These are phyloP conservation scores for Drosophila kuntzei DNA, from an alignment of 2,888 invertebrate genomes.

Conservation along the genomic window DNA sequence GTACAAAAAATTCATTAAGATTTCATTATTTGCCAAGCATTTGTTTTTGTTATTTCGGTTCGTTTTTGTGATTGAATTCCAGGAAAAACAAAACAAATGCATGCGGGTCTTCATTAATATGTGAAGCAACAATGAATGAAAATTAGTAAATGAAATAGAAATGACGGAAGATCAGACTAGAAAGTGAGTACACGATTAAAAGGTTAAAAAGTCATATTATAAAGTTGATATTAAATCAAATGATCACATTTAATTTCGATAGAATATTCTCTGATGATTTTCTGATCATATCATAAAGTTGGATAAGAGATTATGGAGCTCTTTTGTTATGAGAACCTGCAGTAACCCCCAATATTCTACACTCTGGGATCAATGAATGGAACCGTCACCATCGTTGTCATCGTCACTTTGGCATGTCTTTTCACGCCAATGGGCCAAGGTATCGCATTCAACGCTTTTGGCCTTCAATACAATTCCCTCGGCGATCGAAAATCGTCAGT, in stretches of 20 bases:
- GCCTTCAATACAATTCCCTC: constrained; percentile 62
- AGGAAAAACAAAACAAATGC: constrained; percentile 43
- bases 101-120: constrained; percentile 31
- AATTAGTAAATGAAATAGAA: neutral
- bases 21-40: constrained; percentile 66
- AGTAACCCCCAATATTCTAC: neutral
- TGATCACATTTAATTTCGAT: neutral
- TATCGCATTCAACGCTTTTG: constrained; percentile 83
- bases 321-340: too few species aligned
- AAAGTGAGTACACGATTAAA: neutral
- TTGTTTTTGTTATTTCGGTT: constrained; percentile 21
- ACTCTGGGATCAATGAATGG: constrained; percentile 42
- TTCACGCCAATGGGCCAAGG: constrained; percentile 76
- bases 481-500: constrained; percentile 53
- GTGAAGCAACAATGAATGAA: constrained; percentile 23
- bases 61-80: constrained; percentile 45
- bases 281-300: neutral
- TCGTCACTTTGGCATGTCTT: constrained; percentile 74
- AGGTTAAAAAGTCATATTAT: neutral
- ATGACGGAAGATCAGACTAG: neutral
- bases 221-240: neutral
- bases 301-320: neutral
- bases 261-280: neutral
- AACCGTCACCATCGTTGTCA: constrained; percentile 22
- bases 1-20: constrained; percentile 67